Base-by-base conservation (phyloP, 1,140 invertebrate genomes). In the Aleiodes sp. region DNA sequence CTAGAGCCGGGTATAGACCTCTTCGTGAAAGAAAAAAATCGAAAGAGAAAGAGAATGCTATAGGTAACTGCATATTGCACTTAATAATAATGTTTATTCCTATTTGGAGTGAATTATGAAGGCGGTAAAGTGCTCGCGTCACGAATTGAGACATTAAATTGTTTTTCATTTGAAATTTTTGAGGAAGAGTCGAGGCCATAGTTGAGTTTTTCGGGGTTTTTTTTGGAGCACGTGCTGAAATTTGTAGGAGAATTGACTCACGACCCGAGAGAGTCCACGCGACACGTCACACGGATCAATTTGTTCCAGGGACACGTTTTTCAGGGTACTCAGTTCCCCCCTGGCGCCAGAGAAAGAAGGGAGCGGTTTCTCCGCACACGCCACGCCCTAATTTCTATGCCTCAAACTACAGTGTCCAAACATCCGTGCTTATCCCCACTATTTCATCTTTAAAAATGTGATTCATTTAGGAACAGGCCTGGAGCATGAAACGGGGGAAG, bases 381-480 rank as follows among this genome's bases (percentile, higher is more conserved):
- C 76, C 76, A 76, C 76, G 61, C 76, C 75, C 76, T 72, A 24
- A 74, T 68, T 61, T 59, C n/a, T n/a, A n/a, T n/a, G 3, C 0
- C 46, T 2, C 2, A 16, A 2, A n/a, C 41, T 2, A 19, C 1
- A 35, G 12, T 52, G n/a, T n/a, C n/a, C 19, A 12, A 35, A 33
- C 12, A 26, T 29, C n/a, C 26, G 19, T 19, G 33, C 3, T 35
- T 19, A 57, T 10, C 21, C 14, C 39, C 9, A 52, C 26, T 52
- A 46, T 24, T 21, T 52, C 46, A 43, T 43, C 39, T 43, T 16
- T 16, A 21, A 12, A 6, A 12, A 24, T 4, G 46, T 52, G 46
- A 52, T 52, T 52, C 4, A 24, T 24, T 52, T 52, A 46, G 10
- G 2, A 46, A 8, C 2, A 46, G 41, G n/a, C n/a, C n/a, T n/a